Conservation (phyloP, 2,888 invertebrate genomes). For the Crocallis elinguaria region DNA sequence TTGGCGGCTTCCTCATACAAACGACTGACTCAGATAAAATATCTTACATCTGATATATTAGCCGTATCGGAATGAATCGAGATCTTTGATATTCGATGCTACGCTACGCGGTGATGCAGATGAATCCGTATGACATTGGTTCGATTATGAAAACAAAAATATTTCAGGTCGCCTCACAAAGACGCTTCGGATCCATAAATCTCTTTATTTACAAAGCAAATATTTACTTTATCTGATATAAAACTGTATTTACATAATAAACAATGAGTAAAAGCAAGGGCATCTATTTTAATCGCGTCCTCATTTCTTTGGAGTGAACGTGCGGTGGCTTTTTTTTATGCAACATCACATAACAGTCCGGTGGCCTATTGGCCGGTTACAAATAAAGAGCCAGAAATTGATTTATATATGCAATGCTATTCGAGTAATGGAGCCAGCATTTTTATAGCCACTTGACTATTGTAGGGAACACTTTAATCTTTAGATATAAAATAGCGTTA, state of each 20-base stretch:
- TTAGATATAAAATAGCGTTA: too few species aligned
- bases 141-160: constrained; percentile 11
- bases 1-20: not conserved
- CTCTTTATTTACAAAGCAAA: constrained; percentile 12
- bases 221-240: constrained; percentile 15
- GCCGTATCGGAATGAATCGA: not conserved
- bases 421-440: too few species aligned
- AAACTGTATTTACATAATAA: constrained; percentile 18
- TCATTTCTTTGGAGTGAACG: constrained; percentile 7
- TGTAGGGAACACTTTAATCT: too few species aligned
- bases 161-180: not conserved
- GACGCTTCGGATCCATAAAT: constrained; percentile 12
- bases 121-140: constrained; percentile 1
- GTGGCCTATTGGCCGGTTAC: too few species aligned
- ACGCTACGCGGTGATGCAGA: not conserved
- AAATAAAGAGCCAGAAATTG: too few species aligned
- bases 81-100: not conserved
- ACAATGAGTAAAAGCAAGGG: constrained; percentile 22
- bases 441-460: too few species aligned
- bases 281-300: constrained; percentile 28
- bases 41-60: not conserved
- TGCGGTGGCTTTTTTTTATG: not conserved
- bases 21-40: constrained; percentile 15
- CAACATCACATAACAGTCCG: not conserved
- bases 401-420: too few species aligned